Evolutionary conservation across 2,113 vertebrate genomes (phyloP), one percentile per base, ranked within the genome.

Genomic region (Deroptyus accipitrinus): DNA sequence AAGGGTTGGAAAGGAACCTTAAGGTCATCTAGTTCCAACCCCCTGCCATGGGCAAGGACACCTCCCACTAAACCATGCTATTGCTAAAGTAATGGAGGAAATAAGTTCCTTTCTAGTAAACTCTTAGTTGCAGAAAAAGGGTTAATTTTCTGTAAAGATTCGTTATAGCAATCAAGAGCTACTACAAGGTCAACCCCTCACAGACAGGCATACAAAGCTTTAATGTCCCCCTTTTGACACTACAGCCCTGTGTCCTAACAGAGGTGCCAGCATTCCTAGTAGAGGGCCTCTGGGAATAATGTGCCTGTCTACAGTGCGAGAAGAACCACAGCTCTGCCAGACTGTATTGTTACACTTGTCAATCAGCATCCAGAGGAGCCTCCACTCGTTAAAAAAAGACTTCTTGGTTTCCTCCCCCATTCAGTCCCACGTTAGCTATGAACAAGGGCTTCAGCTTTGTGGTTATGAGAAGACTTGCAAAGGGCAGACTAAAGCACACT

Each of bases 271-370:
- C 37, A 46, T 41, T 77, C 70, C 41, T 30, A 48, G 73, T 0
- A 0, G 51, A 90, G 12, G 17, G 17, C 52, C 64, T 84, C 70
- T 80, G 69, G 44, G 37, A 73, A 88, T 25, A 46, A 89, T 0
- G 0, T 25, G 24, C 10, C 48, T 80, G 37, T 28, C 33, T 49
- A 54, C 13, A 51, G 18, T 0, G 1, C 70, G 76, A 5, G 11
- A 42, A 25, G 5, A 52, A 54, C 19, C 35, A 35, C 66, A 73
- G n/a, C 37, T 73, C 87, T 83, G 79, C 25, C 63, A 70, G 46
- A 52, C 13, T 63, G 8, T 39, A 49, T 39, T 62, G 68, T 85
- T 62, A 57, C 1, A 0, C 27, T 31, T 0, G 0, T 87, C 94
- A 89, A 7, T 92, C 78, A 73, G 63, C 63, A 92, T 17, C 24